Base-by-base conservation (phyloP, 2,797 vertebrate genomes). In the Acipenser ruthenus region DNA sequence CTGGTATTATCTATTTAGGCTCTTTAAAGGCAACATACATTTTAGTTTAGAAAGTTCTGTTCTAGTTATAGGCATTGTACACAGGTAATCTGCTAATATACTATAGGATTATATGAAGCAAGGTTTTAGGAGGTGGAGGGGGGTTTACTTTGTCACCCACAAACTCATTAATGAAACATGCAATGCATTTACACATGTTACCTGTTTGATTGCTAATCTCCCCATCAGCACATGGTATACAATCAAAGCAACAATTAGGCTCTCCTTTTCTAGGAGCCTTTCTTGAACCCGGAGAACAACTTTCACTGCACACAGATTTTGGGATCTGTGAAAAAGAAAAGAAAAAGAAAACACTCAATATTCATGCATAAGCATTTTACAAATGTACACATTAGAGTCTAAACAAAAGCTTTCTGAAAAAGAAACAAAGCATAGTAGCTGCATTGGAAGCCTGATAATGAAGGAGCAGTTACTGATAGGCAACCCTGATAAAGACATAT, bases 171-270 rank as follows among this genome's bases (percentile, higher is more conserved):
- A n/a, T 10, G 52, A 55, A 3, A 55, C 52, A 55, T 3, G n/a
- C 52, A 55, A 7, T 7, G 3, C 4, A 37, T 37, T 37, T 37
- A 37, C 23, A 37, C 23, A 37, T 4, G 4, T 67, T 67, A 86
- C 85, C 84, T 70, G 76, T 85, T 60, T 70, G n/a, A 69, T 86
- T 84, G 70, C 84, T 87, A 69, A 87, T 77, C 75, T 87, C 79
- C 70, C 84, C 87, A 64, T 86, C 86, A 60, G 84, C 75, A 78
- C 87, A 88, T 63, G 79, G 76, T 62, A 89, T 79, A 69, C 87
- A 89, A 77, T 88, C 86, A 63, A 85, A 88, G 69, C 86, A 89
- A 75, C 86, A 89, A 55, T 83, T 64, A 2, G 85, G 85, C 75
- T 87, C 75, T 51, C 84, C 82, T 15, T 83, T 86, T 72, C 77